phyloP scores from a whole-genome alignment of 2,113 vertebrate genomes.

The Erythrocercus mccallii region DNA sequence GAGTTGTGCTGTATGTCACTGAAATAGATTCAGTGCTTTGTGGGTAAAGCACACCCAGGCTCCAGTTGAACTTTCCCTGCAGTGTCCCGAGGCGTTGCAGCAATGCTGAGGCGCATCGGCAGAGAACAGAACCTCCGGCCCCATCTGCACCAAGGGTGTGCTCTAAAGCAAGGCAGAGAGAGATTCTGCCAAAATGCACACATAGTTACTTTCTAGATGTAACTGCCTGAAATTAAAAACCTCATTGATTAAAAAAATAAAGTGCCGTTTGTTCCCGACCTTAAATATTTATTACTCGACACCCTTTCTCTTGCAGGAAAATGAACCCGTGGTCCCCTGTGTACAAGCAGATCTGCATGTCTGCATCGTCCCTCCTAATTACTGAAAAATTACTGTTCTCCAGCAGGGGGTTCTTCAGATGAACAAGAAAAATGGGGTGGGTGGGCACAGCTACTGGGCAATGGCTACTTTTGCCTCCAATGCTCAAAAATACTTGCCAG shows the following conservation, averaged over 20 bases:
- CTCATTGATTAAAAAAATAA: not conserved
- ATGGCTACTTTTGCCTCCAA: not conserved
- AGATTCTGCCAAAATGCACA: not conserved
- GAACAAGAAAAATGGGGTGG: not conserved
- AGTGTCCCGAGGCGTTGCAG: not conserved
- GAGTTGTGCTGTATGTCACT: no score
- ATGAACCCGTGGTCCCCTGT: accelerated
- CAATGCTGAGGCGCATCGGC: accelerated
- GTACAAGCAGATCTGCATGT: not conserved
- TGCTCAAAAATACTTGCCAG: not conserved
- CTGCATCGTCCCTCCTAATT: not conserved
- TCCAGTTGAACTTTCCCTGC: not conserved
- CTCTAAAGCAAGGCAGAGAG: not conserved
- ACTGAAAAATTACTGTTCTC: not conserved
- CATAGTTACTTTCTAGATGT: not conserved
- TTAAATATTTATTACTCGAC: not conserved
- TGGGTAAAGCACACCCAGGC: no score
- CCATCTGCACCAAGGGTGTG: not conserved
- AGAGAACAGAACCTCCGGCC: not conserved
- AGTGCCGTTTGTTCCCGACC: not conserved
- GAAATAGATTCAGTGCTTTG: not conserved
- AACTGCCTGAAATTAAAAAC: not conserved
- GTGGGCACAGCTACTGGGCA: not conserved
- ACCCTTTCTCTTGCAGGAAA: not conserved
- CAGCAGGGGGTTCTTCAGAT: not conserved